phyloP scores from a whole-genome alignment of 2,888 invertebrate genomes.

The Pogonocherus hispidulus region DNA sequence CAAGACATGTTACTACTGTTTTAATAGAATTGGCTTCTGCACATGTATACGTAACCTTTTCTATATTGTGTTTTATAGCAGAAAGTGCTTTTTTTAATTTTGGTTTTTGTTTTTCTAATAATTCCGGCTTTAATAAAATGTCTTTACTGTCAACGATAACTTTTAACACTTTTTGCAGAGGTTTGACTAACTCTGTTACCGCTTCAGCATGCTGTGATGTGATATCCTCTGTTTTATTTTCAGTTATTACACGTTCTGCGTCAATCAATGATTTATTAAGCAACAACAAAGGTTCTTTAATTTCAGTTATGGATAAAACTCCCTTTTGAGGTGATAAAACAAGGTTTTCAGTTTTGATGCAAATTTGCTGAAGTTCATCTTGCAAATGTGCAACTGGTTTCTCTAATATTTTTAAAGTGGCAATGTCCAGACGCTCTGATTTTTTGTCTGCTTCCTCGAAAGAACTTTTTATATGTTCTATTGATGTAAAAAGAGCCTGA shows the following conservation, averaged over 20 bases:
- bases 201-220: slow-evolving; percentile 16
- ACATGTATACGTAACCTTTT: not conserved
- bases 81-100: slow-evolving; percentile 34
- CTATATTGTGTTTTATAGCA: slow-evolving; percentile 25
- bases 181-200: slow-evolving; percentile 39
- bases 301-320: not conserved
- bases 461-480: not conserved
- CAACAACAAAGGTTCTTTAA: slow-evolving; percentile 19
- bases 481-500: slow-evolving; percentile 5
- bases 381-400: slow-evolving; percentile 30
- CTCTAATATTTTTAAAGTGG: slow-evolving; percentile 16
- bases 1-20: slow-evolving; percentile 34
- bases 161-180: slow-evolving; percentile 48
- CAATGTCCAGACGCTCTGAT: slow-evolving; percentile 24
- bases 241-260: not conserved
- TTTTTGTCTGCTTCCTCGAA: slow-evolving; percentile 1
- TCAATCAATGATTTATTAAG: not conserved
- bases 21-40: slow-evolving; percentile 20
- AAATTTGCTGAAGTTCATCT: slow-evolving; percentile 33
- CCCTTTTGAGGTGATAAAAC: not conserved
- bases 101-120: slow-evolving; percentile 24
- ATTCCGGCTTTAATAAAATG: slow-evolving; percentile 38
- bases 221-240: slow-evolving; percentile 17
- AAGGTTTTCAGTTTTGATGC: not conserved
- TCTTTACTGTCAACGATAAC: slow-evolving; percentile 42